phyloP scores from a whole-genome alignment of 2,888 invertebrate species.

The Mythimna impura region DNA sequence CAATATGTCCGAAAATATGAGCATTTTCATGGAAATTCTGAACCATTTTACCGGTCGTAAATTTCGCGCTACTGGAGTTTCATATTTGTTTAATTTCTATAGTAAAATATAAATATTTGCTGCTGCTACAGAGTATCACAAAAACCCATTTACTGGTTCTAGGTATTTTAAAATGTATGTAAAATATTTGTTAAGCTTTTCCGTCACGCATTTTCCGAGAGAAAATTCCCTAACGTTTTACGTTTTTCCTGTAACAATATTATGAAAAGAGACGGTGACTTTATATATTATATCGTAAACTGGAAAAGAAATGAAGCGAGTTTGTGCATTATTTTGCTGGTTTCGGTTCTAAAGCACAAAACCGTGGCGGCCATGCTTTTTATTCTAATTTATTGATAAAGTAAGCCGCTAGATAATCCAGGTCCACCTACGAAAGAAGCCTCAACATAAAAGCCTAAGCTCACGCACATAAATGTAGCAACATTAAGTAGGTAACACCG shows the following conservation, averaged over 20 bases:
- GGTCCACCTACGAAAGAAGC: background rate
- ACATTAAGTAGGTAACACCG: slow-evolving; percentile 44
- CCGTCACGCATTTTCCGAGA: slow-evolving; percentile 20
- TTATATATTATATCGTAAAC: slow-evolving; percentile 24
- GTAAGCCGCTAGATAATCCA: background rate
- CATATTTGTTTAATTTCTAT: slow-evolving; percentile 24
- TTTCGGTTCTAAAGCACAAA: background rate
- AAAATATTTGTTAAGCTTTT: slow-evolving; percentile 25
- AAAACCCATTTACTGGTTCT: slow-evolving; percentile 8
- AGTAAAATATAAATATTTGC: slow-evolving; percentile 5
- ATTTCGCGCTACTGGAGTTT: slow-evolving; percentile 3
- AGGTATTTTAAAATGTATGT: slow-evolving; percentile 33
- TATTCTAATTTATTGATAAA: background rate
- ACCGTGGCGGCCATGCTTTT: background rate
- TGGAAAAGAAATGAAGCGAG: background rate
- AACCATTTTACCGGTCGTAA: slow-evolving; percentile 21
- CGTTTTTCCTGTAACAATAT: background rate
- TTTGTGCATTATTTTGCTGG: background rate
- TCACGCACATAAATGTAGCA: slow-evolving; percentile 31
- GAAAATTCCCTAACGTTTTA: slow-evolving; percentile 16
- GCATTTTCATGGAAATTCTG: slow-evolving; percentile 26
- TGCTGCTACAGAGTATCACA: slow-evolving; percentile 1
- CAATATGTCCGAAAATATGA: slow-evolving; percentile 1
- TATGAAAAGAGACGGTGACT: background rate
- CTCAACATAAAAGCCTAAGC: background rate